Evolutionary conservation across 1,140 invertebrate species (phyloP).

Genomic region (Ceratina calcarata): DNA sequence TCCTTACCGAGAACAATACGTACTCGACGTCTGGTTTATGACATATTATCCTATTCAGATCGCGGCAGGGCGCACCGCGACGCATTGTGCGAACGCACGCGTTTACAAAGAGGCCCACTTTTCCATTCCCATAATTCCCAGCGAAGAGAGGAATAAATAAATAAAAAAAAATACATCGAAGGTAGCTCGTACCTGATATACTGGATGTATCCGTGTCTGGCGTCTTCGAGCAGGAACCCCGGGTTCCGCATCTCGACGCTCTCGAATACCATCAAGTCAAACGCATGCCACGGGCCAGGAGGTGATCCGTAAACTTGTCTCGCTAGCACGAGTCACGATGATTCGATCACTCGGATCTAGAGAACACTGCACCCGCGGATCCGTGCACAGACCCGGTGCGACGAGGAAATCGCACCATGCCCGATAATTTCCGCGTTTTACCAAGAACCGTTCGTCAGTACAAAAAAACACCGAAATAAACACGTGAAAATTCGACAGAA

Average conservation of each 20-base stretch:
- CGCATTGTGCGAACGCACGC: not conserved
- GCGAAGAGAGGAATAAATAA: not conserved
- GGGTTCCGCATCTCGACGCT: constrained; percentile 79
- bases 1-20: constrained; percentile 21
- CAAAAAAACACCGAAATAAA: not conserved
- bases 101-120: not conserved
- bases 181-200: constrained; percentile 73
- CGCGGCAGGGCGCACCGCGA: not conserved
- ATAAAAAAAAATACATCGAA: not conserved
- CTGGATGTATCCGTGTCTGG: constrained; percentile 79
- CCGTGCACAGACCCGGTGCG: not conserved
- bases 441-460: too few species aligned
- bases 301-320: constrained; percentile 13
- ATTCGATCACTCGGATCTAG: constrained; percentile 22
- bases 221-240: constrained; percentile 78
- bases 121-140: not conserved
- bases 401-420: constrained; percentile 10
- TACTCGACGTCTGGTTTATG: not conserved
- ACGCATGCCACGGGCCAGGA: constrained; percentile 29
- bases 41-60: constrained; percentile 30
- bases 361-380: constrained; percentile 6
- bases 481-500: not conserved
- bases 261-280: constrained; percentile 76
- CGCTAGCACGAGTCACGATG: constrained; percentile 10
- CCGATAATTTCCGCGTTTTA: not conserved